Percentiles rank a stretch among this genome's conserved stretches.
These are phyloP conservation scores for Poecilia wingei DNA, from an alignment of 2,797 vertebrate genomes.

Conservation along the genomic window DNA sequence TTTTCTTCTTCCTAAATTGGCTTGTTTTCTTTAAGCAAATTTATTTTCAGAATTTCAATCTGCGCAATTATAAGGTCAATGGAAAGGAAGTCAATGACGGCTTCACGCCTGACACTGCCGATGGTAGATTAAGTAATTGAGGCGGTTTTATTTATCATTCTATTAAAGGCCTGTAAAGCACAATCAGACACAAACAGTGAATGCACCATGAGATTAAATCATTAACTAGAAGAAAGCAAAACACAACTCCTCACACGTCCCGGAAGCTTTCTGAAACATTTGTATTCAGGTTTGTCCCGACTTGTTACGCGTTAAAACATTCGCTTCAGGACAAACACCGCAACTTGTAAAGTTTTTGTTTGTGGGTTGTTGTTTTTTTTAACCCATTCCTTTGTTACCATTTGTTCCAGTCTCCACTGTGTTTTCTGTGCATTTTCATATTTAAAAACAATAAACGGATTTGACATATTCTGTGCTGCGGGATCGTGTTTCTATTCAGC, in stretches of 20 bases:
- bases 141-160: neutral
- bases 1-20: too few species aligned
- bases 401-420: slow-evolving; percentile 54
- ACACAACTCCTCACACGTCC: neutral
- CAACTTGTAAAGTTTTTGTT: slow-evolving; percentile 25
- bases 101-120: neutral
- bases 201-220: slow-evolving; percentile 7
- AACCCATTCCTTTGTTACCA: slow-evolving; percentile 34
- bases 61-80: too few species aligned
- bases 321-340: slow-evolving; percentile 20
- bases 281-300: neutral
- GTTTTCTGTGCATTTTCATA: slow-evolving; percentile 62
- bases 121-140: neutral
- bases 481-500: too few species aligned
- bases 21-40: too few species aligned
- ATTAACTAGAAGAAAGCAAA: neutral
- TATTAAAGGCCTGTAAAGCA: slow-evolving; percentile 17
- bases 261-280: neutral
- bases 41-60: too few species aligned
- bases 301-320: neutral
- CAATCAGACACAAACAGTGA: slow-evolving; percentile 26
- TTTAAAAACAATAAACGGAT: slow-evolving; percentile 63
- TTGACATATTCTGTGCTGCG: slow-evolving; percentile 30
- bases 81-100: neutral
- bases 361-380: neutral